Evolutionary conservation across 2,888 invertebrate species (phyloP).

Genomic region (Celastrina argiolus): DNA sequence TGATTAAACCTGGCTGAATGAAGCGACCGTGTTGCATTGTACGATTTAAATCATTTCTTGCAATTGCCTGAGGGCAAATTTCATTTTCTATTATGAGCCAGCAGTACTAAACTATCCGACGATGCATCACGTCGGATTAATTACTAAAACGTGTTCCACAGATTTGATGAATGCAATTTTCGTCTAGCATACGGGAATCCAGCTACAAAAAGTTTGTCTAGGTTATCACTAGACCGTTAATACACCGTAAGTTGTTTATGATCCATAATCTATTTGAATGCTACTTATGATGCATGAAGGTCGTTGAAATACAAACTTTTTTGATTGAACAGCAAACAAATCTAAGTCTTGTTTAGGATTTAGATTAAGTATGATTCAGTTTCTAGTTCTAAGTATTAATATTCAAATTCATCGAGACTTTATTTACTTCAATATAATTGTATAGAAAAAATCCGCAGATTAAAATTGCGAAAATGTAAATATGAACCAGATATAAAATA

Average conservation of each 20-base stretch:
- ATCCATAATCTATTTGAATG: neutral
- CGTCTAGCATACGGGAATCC: neutral
- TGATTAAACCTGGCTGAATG: constrained; percentile 15
- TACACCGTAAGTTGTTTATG: neutral
- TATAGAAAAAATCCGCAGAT: neutral
- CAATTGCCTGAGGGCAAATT: constrained; percentile 4
- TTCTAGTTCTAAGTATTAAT: neutral
- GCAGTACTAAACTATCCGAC: neutral
- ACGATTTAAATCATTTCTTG: constrained; percentile 6
- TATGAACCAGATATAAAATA: neutral
- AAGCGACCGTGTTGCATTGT: constrained; percentile 13
- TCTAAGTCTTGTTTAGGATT: neutral
- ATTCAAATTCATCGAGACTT: neutral
- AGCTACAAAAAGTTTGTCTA: too few species aligned
- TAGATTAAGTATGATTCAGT: neutral
- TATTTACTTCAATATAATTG: neutral
- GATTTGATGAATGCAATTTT: neutral
- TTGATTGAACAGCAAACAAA: constrained; percentile 3
- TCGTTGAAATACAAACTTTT: constrained; percentile 2
- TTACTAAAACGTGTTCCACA: neutral
- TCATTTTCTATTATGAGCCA: constrained; percentile 12
- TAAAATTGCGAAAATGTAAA: neutral
- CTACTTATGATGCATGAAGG: constrained; percentile 3
- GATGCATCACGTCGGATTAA: neutral
- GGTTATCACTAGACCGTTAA: neutral